These are phyloP conservation scores for Drosophila persimilis DNA, from an alignment of 1,140 invertebrate genomes.

Conservation along the genomic window DNA sequence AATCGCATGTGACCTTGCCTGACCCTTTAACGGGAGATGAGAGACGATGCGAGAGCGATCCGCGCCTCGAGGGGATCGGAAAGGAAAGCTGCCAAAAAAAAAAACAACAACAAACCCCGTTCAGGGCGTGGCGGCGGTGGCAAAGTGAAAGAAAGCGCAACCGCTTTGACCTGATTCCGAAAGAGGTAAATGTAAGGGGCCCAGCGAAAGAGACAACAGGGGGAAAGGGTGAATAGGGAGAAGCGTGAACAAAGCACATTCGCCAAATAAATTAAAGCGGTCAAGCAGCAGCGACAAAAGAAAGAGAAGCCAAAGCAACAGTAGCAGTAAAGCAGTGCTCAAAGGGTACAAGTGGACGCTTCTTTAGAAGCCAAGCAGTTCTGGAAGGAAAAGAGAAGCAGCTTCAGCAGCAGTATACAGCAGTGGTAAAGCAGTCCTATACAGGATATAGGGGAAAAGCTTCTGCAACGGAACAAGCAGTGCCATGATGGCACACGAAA, in stretches of 20 bases:
- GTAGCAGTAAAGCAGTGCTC: too few relatives aligned
- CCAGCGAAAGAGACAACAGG: constrained; percentile 31
- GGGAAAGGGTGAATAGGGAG: constrained; percentile 27
- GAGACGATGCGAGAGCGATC: constrained; percentile 3
- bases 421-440: too few relatives aligned
- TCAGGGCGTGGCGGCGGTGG: constrained; percentile 59
- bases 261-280: constrained; percentile 53
- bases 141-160: constrained; percentile 70
- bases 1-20: constrained; percentile 43
- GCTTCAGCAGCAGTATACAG: too few relatives aligned
- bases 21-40: constrained; percentile 20
- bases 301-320: too few relatives aligned
- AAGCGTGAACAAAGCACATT: constrained; percentile 67
- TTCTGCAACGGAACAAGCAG: too few relatives aligned
- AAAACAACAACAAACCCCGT: constrained; percentile 12
- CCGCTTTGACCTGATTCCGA: constrained; percentile 76
- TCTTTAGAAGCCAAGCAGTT: too few relatives aligned
- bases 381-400: too few relatives aligned
- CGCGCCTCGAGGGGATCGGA: constrained; percentile 10
- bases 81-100: constrained; percentile 42
- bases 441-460: too few relatives aligned
- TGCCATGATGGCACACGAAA: too few relatives aligned
- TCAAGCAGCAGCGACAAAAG: constrained; percentile 21
- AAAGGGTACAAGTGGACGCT: too few relatives aligned
- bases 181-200: constrained; percentile 43